Percentiles rank a stretch among this genome's conserved stretches.
Evolutionary conservation across 2,797 vertebrate species (phyloP).

Genomic region (Podargus strigoides): DNA sequence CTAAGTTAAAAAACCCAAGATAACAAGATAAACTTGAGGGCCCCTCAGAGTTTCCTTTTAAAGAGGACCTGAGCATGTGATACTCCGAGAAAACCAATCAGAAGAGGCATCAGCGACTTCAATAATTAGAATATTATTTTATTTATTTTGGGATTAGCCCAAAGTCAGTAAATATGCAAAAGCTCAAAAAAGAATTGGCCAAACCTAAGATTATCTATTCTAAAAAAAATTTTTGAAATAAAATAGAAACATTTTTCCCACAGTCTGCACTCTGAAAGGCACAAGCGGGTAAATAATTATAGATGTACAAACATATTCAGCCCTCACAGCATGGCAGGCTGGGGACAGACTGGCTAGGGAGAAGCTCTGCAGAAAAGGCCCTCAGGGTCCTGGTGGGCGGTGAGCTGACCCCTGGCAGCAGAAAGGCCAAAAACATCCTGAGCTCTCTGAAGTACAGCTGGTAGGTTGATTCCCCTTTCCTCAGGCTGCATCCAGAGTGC

Average conservation of each 20-base stretch:
- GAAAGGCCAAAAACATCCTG: neutral
- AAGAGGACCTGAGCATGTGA: constrained; percentile 39
- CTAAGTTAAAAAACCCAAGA: neutral
- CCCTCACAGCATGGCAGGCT: neutral
- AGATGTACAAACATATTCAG: neutral
- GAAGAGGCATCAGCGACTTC: neutral
- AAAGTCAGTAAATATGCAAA: neutral
- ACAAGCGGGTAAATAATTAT: neutral
- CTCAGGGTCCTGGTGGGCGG: neutral
- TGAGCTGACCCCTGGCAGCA: neutral
- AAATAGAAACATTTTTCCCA: neutral
- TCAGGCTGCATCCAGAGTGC: neutral
- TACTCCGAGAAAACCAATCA: constrained; percentile 6
- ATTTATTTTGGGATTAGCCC: neutral
- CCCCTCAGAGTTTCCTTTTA: constrained; percentile 47
- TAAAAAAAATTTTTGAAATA: neutral
- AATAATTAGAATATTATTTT: neutral
- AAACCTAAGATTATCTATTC: neutral
- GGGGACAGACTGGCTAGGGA: neutral
- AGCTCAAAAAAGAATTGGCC: neutral
- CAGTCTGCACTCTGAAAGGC: neutral
- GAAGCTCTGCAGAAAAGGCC: neutral
- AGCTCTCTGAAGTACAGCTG: neutral
- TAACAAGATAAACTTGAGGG: neutral
- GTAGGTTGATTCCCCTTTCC: neutral